Evolutionary conservation across 2,113 vertebrate genomes (phyloP), one percentile per base, ranked within the genome.

Genomic region (Scopus umbretta): DNA sequence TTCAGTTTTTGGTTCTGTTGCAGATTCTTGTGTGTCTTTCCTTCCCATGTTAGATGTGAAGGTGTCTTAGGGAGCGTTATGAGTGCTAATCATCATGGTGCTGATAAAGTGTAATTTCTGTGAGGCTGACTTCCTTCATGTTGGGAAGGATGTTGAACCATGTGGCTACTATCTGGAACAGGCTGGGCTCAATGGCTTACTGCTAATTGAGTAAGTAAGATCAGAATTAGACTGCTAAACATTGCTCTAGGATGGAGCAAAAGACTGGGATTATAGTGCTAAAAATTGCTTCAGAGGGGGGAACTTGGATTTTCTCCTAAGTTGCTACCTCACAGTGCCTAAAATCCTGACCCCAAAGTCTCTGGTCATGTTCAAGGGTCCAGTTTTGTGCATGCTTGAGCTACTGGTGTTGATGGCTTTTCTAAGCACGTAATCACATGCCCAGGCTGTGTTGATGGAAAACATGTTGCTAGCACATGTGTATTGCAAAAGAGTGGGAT

Each of bases 211-310:
- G 85, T 95, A 92, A 93, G 72, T 65, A 42, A 95, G 95, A 96
- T 94, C 87, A 93, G 94, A 96, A 93, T 95, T 97, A 94, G 74
- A 36, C 94, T 92, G 93, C 96, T 97, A 86, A 96, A 86, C 86
- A 42, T 74, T 91, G 86, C 91, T 91, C 14, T 79, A 79, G 84
- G 91, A 81, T 49, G 55, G 72, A 83, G 72, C 36, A 52, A 84
- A 85, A 92, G 70, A 75, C 80, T 58, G 66, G 91, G 94, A 92
- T 95, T 94, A 95, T 45, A 81, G 58, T 62, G 96, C 92, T 97
- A 92, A 96, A 95, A 94, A 94, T 92, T 94, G 56, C 92, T 96
- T 61, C 45, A 13, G 70, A 72, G 70, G 13, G 20, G 66, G n/a
- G 45, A 87, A 92, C 62, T 95, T 53, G 80, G 72, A 55, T 94